Evolutionary conservation across 37 sponge, comb jelly and placozoan species (phyloP).

Genomic region (Mnemiopsis leidyi): DNA sequence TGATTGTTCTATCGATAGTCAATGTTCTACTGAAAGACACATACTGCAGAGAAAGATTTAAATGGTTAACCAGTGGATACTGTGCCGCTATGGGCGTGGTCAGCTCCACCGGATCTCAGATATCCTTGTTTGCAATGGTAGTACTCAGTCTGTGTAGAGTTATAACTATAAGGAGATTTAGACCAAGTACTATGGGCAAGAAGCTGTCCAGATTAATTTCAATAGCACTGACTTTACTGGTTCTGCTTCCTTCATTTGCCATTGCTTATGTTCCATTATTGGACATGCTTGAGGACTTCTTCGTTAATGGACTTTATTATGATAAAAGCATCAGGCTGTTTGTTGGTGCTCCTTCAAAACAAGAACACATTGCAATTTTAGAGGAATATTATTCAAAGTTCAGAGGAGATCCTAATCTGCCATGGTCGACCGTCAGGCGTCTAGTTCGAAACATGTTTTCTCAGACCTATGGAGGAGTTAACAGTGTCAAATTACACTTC

Average conservation of each 20-base stretch:
- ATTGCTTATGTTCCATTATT: background rate
- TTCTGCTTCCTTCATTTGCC: background rate
- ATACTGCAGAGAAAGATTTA: background rate
- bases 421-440: background rate
- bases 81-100: constrained; percentile 19
- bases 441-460: background rate
- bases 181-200: background rate
- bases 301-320: background rate
- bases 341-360: background rate
- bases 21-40: background rate
- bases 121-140: constrained; percentile 4
- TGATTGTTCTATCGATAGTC: background rate
- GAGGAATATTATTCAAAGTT: background rate
- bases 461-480: background rate
- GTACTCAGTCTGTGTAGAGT: background rate
- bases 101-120: background rate
- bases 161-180: background rate
- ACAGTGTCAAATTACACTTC: background rate
- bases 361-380: background rate
- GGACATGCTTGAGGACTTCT: background rate
- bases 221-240: background rate
- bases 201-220: background rate
- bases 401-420: background rate
- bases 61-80: background rate
- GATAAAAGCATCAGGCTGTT: background rate